Evolutionary conservation across 1,140 invertebrate genomes (phyloP), one percentile per base, ranked within the genome.

Genomic region (Hyphantria cunea): DNA sequence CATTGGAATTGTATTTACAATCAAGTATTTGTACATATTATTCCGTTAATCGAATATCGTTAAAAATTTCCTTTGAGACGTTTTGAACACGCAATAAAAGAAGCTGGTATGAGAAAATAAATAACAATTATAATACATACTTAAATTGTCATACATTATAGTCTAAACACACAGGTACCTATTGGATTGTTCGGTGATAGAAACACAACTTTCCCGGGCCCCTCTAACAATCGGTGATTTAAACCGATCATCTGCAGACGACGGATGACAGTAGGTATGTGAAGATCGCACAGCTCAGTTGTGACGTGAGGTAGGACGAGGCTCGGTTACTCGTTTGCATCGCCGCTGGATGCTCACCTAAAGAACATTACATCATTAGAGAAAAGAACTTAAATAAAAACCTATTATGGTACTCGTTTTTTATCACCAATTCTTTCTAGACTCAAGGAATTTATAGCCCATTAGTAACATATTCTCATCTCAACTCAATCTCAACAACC

Each of bases 271-370:
- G 51, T 63, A 92, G 64, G 87, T 91, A 91, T 6, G 89, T 91
- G 56, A 89, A 59, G 5, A 84, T 64, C 8, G 86, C 89, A 66
- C 86, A 85, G 68, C 85, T 82, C 32, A 91, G 72, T 59, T 85
- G 83, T 5, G 87, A 84, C 9, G 88, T 82, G 55, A 91, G 74
- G 79, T 85, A 84, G 13, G 85, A 84, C 6, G 88, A 86, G 7
- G 88, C 91, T 37, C 91, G 82, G 66, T 91, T 93, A 73, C 93
- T 94, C 8, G 94, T 95, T 82, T 95, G 94, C 94, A 95, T 95
- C 44, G 95, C 95, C 12, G 95, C 95, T 49, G 94, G 95, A 88
- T 95, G 94, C 81, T 95, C 95, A 52, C 94, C 95, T 95, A 88
- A 0, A 44, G 13, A 53, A 59, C 8, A 39, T 25, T 3, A 5